Conservation (phyloP, 2,888 invertebrate species). For the Halictus quadricinctus region DNA sequence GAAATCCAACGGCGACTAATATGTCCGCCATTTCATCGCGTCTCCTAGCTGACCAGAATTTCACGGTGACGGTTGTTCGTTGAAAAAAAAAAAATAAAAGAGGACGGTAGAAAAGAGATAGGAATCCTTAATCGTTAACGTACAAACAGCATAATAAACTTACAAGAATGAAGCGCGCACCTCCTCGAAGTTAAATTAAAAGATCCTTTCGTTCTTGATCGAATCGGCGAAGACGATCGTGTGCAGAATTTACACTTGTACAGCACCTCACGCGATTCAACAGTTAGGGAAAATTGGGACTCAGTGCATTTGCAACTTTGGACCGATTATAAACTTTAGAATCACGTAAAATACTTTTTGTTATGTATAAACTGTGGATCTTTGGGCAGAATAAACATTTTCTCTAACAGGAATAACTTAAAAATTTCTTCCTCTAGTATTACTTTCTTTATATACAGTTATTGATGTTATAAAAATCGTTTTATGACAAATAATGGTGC, state of each 20-base stretch:
- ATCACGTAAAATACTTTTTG: neutral
- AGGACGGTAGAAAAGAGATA: neutral
- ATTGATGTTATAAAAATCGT: too few relatives aligned
- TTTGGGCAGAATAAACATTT: too few relatives aligned
- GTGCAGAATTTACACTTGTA: constrained; percentile 55
- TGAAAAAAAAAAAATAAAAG: neutral
- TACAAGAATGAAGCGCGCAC: neutral
- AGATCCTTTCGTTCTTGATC: neutral
- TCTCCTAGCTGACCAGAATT: constrained; percentile 14
- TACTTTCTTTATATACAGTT: too few relatives aligned
- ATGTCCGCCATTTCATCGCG: neutral
- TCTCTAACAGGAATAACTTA: too few relatives aligned
- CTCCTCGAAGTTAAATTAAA: neutral
- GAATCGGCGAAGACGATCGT: constrained; percentile 12
- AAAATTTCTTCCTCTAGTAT: too few relatives aligned
- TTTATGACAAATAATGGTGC: too few relatives aligned
- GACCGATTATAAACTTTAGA: neutral
- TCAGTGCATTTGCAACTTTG: neutral
- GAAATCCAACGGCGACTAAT: neutral
- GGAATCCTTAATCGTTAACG: constrained; percentile 18
- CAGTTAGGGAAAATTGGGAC: neutral
- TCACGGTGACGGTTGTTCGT: constrained; percentile 30
- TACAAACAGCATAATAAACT: constrained; percentile 16
- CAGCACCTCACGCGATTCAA: constrained; percentile 54
- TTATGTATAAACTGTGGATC: too few relatives aligned